Evolutionary conservation across 2,797 vertebrate species (phyloP).

Genomic region (Lophotriccus pileatus): DNA sequence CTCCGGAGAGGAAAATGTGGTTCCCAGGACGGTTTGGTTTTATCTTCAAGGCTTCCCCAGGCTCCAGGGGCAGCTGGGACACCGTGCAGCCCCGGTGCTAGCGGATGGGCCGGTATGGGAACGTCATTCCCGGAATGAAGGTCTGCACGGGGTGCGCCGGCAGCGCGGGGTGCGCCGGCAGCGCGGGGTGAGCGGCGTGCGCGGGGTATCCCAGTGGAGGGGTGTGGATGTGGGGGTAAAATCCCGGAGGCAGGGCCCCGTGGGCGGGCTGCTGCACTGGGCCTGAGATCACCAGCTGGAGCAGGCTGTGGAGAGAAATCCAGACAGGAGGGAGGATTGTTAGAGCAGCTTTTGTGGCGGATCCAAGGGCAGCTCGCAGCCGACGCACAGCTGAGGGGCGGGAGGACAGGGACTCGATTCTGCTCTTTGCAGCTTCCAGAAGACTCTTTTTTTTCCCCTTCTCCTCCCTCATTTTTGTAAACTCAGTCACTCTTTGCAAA

Average conservation of each 20-base stretch:
- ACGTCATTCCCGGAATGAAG: slow-evolving; percentile 85
- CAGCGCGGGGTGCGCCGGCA: slow-evolving; percentile 76
- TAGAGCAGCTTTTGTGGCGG: background rate
- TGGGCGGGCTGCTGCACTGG: slow-evolving; percentile 84
- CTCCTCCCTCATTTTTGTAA: rapidly evolving
- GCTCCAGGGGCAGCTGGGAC: background rate
- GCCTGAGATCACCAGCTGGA: slow-evolving; percentile 95
- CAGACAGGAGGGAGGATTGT: background rate
- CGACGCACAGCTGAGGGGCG: background rate
- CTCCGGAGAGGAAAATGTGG: background rate
- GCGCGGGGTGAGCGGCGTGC: slow-evolving; percentile 71
- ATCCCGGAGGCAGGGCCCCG: slow-evolving; percentile 77
- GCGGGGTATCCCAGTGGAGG: slow-evolving; percentile 86
- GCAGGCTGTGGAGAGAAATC: slow-evolving; percentile 80
- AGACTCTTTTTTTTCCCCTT: rapidly evolving
- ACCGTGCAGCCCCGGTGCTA: slow-evolving; percentile 6
- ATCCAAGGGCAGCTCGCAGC: background rate
- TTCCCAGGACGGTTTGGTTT: background rate
- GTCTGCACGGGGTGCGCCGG: slow-evolving; percentile 84
- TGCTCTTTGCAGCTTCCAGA: background rate
- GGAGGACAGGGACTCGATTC: rapidly evolving
- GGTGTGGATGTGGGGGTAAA: slow-evolving; percentile 93
- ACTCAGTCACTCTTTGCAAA: background rate
- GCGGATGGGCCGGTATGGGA: slow-evolving; percentile 90
- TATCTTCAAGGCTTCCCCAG: background rate